Conservation (phyloP, 92 coral and sea anemone genomes). For the Parazoanthus darwini region DNA sequence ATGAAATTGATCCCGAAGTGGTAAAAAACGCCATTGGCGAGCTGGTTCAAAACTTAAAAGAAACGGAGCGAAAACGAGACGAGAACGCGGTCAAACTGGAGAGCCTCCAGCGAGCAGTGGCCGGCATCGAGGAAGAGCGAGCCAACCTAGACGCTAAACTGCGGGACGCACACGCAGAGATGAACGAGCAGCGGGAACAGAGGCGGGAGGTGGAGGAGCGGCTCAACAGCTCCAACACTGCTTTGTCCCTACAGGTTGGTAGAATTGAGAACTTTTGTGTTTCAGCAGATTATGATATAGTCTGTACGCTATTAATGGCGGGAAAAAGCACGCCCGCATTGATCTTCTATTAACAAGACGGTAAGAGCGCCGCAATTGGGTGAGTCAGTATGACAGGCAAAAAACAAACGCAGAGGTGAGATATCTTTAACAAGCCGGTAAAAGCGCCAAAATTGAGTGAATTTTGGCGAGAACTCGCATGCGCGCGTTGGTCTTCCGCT, state of each 20-base stretch:
- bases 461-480: too few species aligned
- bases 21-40: constrained; percentile 68
- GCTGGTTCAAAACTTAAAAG: constrained; percentile 71
- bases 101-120: constrained; percentile 60
- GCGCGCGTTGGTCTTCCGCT: too few species aligned
- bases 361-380: neutral
- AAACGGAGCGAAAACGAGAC: constrained; percentile 68
- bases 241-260: constrained; percentile 74
- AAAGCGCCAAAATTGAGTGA: too few species aligned
- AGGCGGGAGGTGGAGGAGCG: constrained; percentile 68
- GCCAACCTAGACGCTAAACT: constrained; percentile 56
- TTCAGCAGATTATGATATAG: too few species aligned
- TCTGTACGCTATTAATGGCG: too few species aligned
- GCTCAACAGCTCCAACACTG: constrained; percentile 57
- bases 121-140: constrained; percentile 71
- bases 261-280: neutral
- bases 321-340: too few species aligned
- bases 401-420: neutral
- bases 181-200: constrained; percentile 72
- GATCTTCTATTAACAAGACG: neutral
- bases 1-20: constrained; percentile 77
- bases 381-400: too few species aligned
- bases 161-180: constrained; percentile 63
- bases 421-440: neutral
- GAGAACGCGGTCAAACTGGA: constrained; percentile 69